Conservation (phyloP, 1,140 invertebrate species). For the Zaprionus davidi region DNA sequence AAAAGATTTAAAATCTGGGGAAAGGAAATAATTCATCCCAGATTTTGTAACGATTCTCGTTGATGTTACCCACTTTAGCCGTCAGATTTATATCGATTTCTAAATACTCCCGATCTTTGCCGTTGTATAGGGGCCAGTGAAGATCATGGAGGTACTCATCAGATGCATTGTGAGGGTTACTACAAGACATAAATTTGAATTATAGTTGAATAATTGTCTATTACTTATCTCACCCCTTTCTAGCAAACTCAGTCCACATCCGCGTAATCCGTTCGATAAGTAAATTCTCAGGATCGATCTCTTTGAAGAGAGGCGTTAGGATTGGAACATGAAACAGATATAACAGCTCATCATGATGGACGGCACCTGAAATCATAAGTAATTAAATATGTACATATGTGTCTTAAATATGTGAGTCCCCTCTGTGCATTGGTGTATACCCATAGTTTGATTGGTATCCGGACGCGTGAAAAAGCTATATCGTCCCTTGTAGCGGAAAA, state of each 20-base stretch:
- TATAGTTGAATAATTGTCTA: no score
- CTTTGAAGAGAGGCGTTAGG: constrained; percentile 81
- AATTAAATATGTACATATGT: constrained; percentile 67
- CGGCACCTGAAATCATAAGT: constrained; percentile 84
- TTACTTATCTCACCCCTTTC: constrained; percentile 82
- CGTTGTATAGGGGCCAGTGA: constrained; percentile 85
- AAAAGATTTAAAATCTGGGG: not conserved
- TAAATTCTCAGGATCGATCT: constrained; percentile 84
- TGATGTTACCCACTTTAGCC: constrained; percentile 85
- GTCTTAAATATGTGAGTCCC: not conserved
- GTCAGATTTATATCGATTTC: constrained; percentile 84
- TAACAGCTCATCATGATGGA: constrained; percentile 87
- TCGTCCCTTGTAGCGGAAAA: constrained; percentile 86
- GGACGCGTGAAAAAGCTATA: constrained; percentile 85
- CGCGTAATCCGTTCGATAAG: constrained; percentile 85
- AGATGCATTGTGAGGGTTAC: constrained; percentile 62
- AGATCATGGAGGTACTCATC: constrained; percentile 71
- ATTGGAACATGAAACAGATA: constrained; percentile 86
- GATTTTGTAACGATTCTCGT: constrained; percentile 85
- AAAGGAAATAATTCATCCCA: constrained; percentile 86
- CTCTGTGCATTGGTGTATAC: constrained; percentile 22
- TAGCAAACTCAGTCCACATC: constrained; percentile 85
- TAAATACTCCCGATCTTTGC: constrained; percentile 84
- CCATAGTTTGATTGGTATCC: constrained; percentile 81
- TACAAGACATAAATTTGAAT: constrained; percentile 9